Base-by-base conservation (phyloP, 2,113 vertebrate genomes). In the Mohoua ochrocephala region DNA sequence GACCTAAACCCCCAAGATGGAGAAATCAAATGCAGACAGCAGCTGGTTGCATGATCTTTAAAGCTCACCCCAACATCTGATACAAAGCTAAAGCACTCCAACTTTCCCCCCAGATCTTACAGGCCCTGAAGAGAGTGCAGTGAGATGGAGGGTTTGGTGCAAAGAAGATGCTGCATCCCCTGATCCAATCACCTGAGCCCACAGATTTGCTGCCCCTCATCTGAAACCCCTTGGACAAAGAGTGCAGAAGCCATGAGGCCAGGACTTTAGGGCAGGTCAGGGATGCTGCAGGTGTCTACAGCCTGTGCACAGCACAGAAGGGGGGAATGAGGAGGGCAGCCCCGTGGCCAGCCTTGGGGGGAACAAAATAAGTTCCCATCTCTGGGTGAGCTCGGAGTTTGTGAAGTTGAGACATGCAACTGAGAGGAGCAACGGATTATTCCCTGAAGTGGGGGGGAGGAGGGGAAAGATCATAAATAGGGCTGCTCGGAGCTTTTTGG, bases 291-390 rank as follows among this genome's bases (percentile, higher is more conserved):
- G 50, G 23, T 17, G 30, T 6, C 80, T 50, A 18, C 2, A 1
- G 50, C 18, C 44, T 9, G 4, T 1, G 61, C 67, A 35, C 28
- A 52, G 24, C 42, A 14, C 15, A 39, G 44, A 53, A 30, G 0
- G 7, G 5, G n/a, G n/a, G 30, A 56, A 35, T 0, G 0, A 23
- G 39, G 30, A 47, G 13, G 15, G 37, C 28, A 35, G 19, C 5
- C 4, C 19, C 2, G 0, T 11, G 1, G 35, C 26, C 11, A 4
- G 26, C 6, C 28, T 23, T 39, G 1, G 45, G 28, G 13, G 44
- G 8, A 67, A 33, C 9, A 59, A 50, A 65, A 0, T 11, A 37
- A 39, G 14, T 21, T 79, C 42, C 35, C 24, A 9, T 8, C 20
- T 27, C 41, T 4, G 52, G 12, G 17, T 33, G n/a, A 39, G 41